phyloP scores from a whole-genome alignment of 2,888 invertebrate species.

The Platycheirus rosarum region DNA sequence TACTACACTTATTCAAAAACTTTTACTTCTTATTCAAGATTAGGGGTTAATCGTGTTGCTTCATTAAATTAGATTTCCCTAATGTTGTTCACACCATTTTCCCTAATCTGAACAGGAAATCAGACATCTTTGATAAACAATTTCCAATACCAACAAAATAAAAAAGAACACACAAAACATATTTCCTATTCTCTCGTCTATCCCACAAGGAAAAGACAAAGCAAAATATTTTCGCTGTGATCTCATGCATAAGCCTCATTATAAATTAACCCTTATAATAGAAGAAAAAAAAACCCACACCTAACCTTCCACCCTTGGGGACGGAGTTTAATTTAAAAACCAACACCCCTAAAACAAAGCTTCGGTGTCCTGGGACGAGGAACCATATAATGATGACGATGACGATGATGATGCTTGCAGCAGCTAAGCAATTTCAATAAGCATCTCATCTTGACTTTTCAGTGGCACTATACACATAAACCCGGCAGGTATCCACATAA shows the following conservation, averaged over 20 bases:
- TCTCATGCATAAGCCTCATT: constrained; percentile 49
- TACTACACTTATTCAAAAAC: neutral
- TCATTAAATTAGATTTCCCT: constrained; percentile 7
- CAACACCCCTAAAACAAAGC: constrained; percentile 60
- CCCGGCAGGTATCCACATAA: constrained; percentile 61
- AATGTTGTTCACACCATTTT: constrained; percentile 10
- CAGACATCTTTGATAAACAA: constrained; percentile 9
- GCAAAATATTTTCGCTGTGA: constrained; percentile 39
- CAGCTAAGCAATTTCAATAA: constrained; percentile 69
- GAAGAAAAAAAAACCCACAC: constrained; percentile 15
- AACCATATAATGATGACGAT: neutral
- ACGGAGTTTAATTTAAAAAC: constrained; percentile 36
- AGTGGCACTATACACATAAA: constrained; percentile 40
- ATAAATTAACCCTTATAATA: constrained; percentile 61
- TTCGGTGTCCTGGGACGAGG: constrained; percentile 7
- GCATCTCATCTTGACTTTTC: constrained; percentile 71
- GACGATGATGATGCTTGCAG: constrained; percentile 57
- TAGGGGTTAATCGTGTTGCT: neutral
- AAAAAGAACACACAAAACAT: constrained; percentile 7
- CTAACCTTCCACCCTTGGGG: constrained; percentile 42
- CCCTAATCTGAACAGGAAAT: constrained; percentile 26
- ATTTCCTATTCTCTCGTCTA: constrained; percentile 4
- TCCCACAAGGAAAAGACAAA: constrained; percentile 42
- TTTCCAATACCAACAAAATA: neutral
- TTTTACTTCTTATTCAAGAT: constrained; percentile 1